These are phyloP conservation scores for Australoheros scitulus DNA, from an alignment of 2,113 vertebrate genomes.

Conservation along the genomic window DNA sequence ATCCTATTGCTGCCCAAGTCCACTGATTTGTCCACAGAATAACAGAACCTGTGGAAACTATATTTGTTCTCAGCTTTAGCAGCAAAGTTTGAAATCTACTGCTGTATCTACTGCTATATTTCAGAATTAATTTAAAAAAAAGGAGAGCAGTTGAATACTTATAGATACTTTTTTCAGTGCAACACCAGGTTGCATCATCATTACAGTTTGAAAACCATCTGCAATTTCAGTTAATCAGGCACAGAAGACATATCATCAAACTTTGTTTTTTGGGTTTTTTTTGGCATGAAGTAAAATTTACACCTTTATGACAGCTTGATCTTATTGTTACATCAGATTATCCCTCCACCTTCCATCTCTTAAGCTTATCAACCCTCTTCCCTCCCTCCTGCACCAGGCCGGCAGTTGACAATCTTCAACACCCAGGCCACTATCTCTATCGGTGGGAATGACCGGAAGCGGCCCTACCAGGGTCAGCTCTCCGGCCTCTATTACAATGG, in stretches of 20 bases:
- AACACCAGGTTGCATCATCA: constrained; percentile 30
- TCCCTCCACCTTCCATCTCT: neutral
- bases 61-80: constrained; percentile 20
- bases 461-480: constrained; percentile 97
- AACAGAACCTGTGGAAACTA: constrained; percentile 12
- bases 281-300: neutral
- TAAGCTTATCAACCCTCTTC: neutral
- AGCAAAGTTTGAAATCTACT: neutral
- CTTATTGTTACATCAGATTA: neutral
- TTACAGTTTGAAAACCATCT: constrained; percentile 3
- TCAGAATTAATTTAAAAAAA: constrained; percentile 3
- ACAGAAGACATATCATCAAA: neutral
- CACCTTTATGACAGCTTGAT: neutral
- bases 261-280: neutral
- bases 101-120: neutral
- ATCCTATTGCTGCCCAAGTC: constrained; percentile 21
- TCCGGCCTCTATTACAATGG: constrained; percentile 99
- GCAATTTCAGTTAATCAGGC: neutral
- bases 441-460: constrained; percentile 93
- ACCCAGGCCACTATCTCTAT: constrained; percentile 98
- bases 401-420: constrained; percentile 99
- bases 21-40: constrained; percentile 54
- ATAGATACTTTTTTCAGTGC: neutral
- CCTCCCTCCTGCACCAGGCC: constrained; percentile 78
- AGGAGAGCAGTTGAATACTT: neutral